Base-by-base conservation (phyloP, 1,140 invertebrate species). In the Neotoxoptera formosana region DNA sequence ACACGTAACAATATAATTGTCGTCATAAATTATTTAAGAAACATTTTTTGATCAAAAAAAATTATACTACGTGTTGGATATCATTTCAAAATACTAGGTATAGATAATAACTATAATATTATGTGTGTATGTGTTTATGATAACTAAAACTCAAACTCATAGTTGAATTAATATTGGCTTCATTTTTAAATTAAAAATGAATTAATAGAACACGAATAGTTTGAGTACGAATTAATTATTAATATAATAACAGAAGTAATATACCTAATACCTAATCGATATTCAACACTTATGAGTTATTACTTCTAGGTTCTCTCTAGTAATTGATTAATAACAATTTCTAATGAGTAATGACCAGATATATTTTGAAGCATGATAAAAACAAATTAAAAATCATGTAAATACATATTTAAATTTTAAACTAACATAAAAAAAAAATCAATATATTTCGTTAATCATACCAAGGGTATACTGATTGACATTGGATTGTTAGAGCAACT, bases 401-500 rank as follows among this genome's bases (percentile, higher is more conserved):
- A 67, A 30, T 14, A 14, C 3, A 67, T 67, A 81, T 36, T 53
- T 53, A 23, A 23, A 53, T 21, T 53, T 53, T 23, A 23, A 53
- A 7, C 51, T 34, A 36, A 84, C 23, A 45, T 41, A 45, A 83
- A 41, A 41, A 41, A 41, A 41, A 41, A 2, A 41, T 41, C 2
- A 3, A 87, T 2, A 47, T 48, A 87, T 47, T 48, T n/a, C 7
- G 3, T 41, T 67, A 8, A 14, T 53, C 91, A 56, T 83, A 93
- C 91, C 34, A 93, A 20, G 30, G 91, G 91, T 36, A 93, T 20
- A 51, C 81, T 34, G 17, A 53, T 21, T 41, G 23, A n/a, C 41
- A 56, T 86, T 41, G 76, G 76, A 93, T 86, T 86, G 45, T 93
- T 51, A 25, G 11, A 41, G 41, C 91, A 93, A n/a, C 25, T 48